Percentiles rank a stretch among this genome's conserved stretches.
These are phyloP conservation scores for Pentalonia nigronervosa DNA, from an alignment of 1,140 invertebrate species.

Conservation along the genomic window DNA sequence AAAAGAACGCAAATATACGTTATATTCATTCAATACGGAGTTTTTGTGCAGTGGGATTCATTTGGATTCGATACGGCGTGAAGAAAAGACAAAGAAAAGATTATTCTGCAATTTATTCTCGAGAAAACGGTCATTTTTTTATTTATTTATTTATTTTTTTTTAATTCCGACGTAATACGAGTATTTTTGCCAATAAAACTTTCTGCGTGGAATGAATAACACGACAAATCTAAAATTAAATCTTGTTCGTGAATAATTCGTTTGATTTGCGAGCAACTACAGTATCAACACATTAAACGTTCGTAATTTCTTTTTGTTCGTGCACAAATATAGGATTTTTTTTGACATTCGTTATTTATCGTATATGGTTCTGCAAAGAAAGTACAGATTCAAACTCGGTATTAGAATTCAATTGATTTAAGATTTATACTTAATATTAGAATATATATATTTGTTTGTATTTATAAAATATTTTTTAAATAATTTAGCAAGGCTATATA, in stretches of 20 bases:
- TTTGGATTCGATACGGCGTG: conserved; percentile 1
- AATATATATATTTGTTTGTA: too few species aligned
- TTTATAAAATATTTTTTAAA: not conserved
- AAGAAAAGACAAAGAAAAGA: conserved; percentile 13
- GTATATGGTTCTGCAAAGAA: not conserved
- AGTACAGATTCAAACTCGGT: not conserved
- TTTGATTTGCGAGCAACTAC: not conserved
- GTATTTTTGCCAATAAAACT: conserved; percentile 23
- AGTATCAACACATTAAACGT: not conserved
- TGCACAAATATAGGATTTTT: not conserved
- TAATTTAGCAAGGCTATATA: not conserved
- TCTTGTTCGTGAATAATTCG: not conserved
- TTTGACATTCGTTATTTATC: not conserved
- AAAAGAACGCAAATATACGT: conserved; percentile 34
- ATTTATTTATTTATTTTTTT: not conserved
- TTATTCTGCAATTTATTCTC: not conserved
- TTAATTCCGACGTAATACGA: conserved; percentile 14
- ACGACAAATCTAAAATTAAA: not conserved
- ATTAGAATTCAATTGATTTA: not conserved
- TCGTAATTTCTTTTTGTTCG: not conserved
- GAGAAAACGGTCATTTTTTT: not conserved
- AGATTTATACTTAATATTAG: not conserved
- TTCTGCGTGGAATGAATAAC: not conserved
- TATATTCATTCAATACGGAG: not conserved
- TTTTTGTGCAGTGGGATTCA: not conserved